phyloP scores from a whole-genome alignment of 2,888 invertebrate species.

The Diachrysia chrysitis region DNA sequence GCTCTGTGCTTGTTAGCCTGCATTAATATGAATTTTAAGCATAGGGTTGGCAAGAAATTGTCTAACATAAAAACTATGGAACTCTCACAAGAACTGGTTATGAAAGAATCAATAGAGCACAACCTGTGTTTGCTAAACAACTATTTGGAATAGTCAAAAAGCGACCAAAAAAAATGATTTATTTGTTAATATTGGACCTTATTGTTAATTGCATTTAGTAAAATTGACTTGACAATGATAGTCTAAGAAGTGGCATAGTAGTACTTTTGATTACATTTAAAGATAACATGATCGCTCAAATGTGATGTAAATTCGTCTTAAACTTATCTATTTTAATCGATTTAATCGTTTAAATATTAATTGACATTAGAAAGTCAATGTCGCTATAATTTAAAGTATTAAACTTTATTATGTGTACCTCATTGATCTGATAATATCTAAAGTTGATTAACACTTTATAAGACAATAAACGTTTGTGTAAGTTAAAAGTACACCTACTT shows the following conservation, averaged over 20 bases:
- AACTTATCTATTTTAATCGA: conserved; percentile 29
- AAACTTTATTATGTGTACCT: conserved; percentile 23
- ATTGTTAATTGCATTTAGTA: not conserved
- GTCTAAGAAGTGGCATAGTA: not conserved
- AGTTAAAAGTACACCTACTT: not conserved
- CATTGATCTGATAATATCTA: not conserved
- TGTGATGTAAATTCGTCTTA: conserved; percentile 12
- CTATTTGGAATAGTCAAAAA: not conserved
- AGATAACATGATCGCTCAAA: not conserved
- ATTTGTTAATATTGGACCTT: not conserved
- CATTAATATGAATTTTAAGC: conserved; percentile 84
- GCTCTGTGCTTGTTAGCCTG: conserved; percentile 82
- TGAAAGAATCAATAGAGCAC: too few species aligned
- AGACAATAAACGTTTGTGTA: not conserved
- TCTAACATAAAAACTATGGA: not conserved
- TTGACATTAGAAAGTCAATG: conserved; percentile 49
- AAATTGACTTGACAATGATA: not conserved
- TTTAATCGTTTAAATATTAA: conserved; percentile 38
- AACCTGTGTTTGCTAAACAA: too few species aligned
- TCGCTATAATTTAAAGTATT: conserved; percentile 22
- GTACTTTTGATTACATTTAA: not conserved
- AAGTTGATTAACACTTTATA: not conserved
- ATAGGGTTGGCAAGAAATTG: conserved; percentile 72
- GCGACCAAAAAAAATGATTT: not conserved
- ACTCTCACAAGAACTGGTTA: too few species aligned